These are phyloP conservation scores for Pangasius mekongensis DNA, from an alignment of 2,797 vertebrate genomes.

Conservation along the genomic window DNA sequence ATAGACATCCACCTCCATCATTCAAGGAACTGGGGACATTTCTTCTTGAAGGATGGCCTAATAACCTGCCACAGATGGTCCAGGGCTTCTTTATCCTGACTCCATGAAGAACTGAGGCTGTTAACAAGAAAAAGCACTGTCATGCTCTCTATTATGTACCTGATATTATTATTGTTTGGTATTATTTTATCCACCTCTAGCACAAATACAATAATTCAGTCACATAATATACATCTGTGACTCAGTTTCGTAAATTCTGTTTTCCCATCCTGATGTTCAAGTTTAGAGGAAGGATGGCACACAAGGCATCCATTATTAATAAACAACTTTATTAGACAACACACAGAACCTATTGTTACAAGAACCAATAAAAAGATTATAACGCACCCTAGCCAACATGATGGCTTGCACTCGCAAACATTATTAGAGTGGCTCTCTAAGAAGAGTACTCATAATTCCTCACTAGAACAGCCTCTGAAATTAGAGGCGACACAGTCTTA, in stretches of 20 bases:
- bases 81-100: background rate
- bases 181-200: background rate
- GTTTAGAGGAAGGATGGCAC: background rate
- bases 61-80: constrained; percentile 5
- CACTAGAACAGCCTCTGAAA: background rate
- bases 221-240: background rate
- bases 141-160: background rate
- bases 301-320: constrained; percentile 11
- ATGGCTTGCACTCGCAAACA: background rate
- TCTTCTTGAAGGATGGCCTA: background rate
- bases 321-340: constrained; percentile 18
- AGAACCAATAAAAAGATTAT: constrained; percentile 7
- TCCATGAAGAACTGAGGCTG: background rate
- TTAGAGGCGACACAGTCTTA: background rate
- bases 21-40: background rate
- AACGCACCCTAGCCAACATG: background rate
- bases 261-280: background rate
- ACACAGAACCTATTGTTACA: constrained; percentile 13
- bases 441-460: constrained; percentile 24
- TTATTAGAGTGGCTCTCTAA: background rate
- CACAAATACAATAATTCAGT: background rate
- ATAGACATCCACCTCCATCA: background rate
- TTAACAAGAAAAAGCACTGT: background rate
- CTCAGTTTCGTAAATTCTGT: background rate
- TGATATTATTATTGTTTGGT: background rate